Evolutionary conservation across 64 coral and sea anemone genomes (phyloP), one percentile per base, ranked within the genome.

Genomic region (Montipora cactus): DNA sequence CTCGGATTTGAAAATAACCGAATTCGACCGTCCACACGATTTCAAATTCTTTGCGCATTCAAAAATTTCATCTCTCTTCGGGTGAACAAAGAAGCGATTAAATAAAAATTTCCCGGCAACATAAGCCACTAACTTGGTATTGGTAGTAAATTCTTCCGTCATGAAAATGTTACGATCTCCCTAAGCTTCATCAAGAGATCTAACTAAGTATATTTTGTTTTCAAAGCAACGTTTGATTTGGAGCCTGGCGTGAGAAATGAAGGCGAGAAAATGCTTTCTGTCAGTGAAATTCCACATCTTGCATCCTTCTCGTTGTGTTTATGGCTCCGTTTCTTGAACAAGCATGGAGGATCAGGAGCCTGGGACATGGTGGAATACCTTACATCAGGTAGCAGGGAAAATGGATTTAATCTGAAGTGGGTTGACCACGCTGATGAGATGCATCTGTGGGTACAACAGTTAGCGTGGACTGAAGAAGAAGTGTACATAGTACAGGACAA

Each of bases 141-240:
- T 57, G 53, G 11, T 3, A 57, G 53, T 8, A 6, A 57, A 4
- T 57, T 37, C 53, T 57, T 57, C 53, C 5, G 10, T 11, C 6
- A 8, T 57, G 53, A 57, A 57, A 11, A 8, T 57, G 53, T 57
- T 57, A 6, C 5, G 53, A 11, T 11, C 10, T 57, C 53, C 10
- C 0, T 57, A 57, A 57, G 10, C 10, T 57, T 6, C 53, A 57
- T 57, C 53, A 57, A 8, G 53, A 11, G 6, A 57, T 11, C 10
- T 57, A 11, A 57, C 10, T 57, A 8, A 6, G 53, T 57, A 57
- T 57, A 8, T 64, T 64, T 64, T 15, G 75, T 16, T 13, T 49
- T 58, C 19, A 25, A 61, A 81, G 79, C 11, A 19, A 81, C 79
- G 19, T 81, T 81, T 59, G 79, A 81, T 14, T 10, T 81, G 19